phyloP scores from a whole-genome alignment of 2,888 invertebrate genomes.

The Germaria angustata region DNA sequence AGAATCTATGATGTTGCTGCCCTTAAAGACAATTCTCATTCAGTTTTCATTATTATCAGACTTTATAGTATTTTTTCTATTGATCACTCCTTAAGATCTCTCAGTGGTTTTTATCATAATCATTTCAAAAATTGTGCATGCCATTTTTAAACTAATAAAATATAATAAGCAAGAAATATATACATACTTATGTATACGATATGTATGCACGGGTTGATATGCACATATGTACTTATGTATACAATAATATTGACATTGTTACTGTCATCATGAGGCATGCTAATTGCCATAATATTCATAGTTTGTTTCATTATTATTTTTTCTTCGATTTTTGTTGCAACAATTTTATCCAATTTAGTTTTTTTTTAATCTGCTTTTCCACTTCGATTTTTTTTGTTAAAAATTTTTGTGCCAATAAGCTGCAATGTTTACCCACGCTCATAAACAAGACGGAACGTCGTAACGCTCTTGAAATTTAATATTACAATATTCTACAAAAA shows the following conservation, averaged over 20 bases:
- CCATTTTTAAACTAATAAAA: not conserved
- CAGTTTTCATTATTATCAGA: no score
- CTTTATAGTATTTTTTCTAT: no score
- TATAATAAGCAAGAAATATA: not conserved
- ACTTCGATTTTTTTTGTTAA: not conserved
- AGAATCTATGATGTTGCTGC: no score
- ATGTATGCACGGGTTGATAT: no score
- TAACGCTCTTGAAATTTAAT: slow-evolving; percentile 64
- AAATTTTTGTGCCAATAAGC: slow-evolving; percentile 28
- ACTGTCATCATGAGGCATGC: slow-evolving; percentile 57
- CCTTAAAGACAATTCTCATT: no score
- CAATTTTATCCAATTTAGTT: slow-evolving; percentile 40
- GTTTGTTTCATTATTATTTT: slow-evolving; percentile 22
- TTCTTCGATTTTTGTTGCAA: not conserved
- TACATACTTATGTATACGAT: slow-evolving; percentile 50
- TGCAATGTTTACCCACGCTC: slow-evolving; percentile 62
- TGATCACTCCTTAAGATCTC: no score
- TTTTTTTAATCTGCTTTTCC: no score
- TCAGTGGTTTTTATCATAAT: no score
- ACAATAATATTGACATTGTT: slow-evolving; percentile 65
- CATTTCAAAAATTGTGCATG: slow-evolving; percentile 1
- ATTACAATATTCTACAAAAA: slow-evolving; percentile 33
- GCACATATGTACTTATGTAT: slow-evolving; percentile 33
- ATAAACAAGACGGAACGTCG: slow-evolving; percentile 49
- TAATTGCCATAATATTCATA: slow-evolving; percentile 49